These are phyloP conservation scores for Dolomedes plantarius DNA, from an alignment of 2,888 invertebrate species.

Conservation along the genomic window DNA sequence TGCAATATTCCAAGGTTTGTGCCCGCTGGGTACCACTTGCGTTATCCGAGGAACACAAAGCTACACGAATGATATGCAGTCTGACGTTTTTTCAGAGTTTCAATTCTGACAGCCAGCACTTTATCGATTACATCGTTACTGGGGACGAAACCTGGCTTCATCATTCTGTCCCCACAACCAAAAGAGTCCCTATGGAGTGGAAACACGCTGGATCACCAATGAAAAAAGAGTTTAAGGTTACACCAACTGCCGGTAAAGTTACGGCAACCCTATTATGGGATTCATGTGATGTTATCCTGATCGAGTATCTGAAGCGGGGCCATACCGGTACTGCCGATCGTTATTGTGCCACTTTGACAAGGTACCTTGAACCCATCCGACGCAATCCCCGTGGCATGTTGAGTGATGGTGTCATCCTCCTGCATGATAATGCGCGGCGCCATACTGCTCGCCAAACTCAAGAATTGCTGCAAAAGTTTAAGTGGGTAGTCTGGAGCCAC, in stretches of 20 bases:
- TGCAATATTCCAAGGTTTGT: slow-evolving; percentile 30
- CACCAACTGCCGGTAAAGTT: neutral
- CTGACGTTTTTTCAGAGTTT: slow-evolving; percentile 28
- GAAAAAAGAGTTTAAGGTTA: slow-evolving; percentile 17
- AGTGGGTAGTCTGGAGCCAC: no score
- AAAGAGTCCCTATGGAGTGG: neutral
- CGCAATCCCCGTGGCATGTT: no score
- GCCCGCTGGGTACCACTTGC: slow-evolving; percentile 25
- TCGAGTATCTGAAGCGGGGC: no score
- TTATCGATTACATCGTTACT: slow-evolving; percentile 31
- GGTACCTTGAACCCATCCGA: no score
- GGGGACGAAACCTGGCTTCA: slow-evolving; percentile 28
- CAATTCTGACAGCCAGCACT: slow-evolving; percentile 26
- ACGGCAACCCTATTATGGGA: slow-evolving; percentile 22
- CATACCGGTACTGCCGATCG: no score
- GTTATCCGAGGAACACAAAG: slow-evolving; percentile 21
- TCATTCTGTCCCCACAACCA: slow-evolving; percentile 18
- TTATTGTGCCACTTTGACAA: no score
- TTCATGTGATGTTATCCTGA: no score
- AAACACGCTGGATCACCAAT: slow-evolving; percentile 14
- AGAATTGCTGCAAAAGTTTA: no score
- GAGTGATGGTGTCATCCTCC: no score
- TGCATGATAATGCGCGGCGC: no score
- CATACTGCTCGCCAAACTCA: no score
- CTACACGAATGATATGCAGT: slow-evolving; percentile 25